Base-by-base conservation (phyloP, 2,113 vertebrate species). In the Tachycineta bicolor region DNA sequence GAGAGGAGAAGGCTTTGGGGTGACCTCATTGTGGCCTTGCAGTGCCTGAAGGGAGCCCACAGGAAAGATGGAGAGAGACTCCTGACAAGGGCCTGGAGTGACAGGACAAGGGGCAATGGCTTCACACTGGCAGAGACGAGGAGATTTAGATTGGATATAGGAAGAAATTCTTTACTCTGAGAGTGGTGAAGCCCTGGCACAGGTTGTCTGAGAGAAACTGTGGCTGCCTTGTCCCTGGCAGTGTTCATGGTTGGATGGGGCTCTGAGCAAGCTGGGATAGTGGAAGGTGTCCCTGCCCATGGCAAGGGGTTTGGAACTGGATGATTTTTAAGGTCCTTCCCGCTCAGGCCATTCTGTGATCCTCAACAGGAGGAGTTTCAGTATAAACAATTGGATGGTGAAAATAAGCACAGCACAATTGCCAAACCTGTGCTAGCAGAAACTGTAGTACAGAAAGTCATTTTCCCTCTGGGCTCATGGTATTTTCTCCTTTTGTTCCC, bases 121-220 rank as follows among this genome's bases (percentile, higher is more conserved):
- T 15, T 1, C 49, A 41, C 0, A 41, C 0, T 49, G 65, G 39
- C 12, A 20, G 10, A 78, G 28, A 6, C 15, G 0, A 18, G 9
- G 20, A 37, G 37, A 37, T 1, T 63, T n/a, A 25, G 58, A 5
- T 46, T 1, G 41, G 24, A 34, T 41, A 18, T 34, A 4, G 9
- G 65, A 14, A 22, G 9, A 21, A 63, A 34, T 49, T 31, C 0
- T 56, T 71, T 2, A 2, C 24, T 64, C 3, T 22, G 43, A 80
- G 23, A 6, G 28, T 69, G n/a, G 0, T 1, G n/a, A 63, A 31
- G 31, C 67, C 41, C 43, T 56, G 58, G 21, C 75, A 31, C 20
- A 64, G 63, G 26, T 2, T 77, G 1, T 4, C 46, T 55, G 37
- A 52, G 43, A 71, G 85, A 0, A 64, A 25, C 34, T 88, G 76